Conservation (phyloP, 2,113 vertebrate genomes). For the Bubo scandiacus region DNA sequence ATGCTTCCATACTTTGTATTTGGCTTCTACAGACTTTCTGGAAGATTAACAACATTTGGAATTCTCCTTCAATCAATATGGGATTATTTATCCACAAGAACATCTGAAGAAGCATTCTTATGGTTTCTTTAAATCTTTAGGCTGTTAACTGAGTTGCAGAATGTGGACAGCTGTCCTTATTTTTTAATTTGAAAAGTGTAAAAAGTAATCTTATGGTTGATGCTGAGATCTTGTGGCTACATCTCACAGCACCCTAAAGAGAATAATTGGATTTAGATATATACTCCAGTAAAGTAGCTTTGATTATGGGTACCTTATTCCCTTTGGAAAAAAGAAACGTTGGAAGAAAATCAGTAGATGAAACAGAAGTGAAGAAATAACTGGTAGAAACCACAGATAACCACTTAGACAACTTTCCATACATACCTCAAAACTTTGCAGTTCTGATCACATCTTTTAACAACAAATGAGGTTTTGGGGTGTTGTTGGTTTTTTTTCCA, state of each 20-base stretch:
- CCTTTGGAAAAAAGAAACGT: not conserved
- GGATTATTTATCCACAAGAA: not conserved
- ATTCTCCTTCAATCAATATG: not conserved
- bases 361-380: not conserved
- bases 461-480: not conserved
- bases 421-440: not conserved
- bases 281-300: not conserved
- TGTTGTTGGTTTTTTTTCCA: not conserved
- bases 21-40: not conserved
- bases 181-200: not conserved
- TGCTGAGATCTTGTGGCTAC: not conserved
- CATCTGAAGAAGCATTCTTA: not conserved
- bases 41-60: not conserved
- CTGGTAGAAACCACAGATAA: not conserved
- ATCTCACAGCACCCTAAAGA: not conserved
- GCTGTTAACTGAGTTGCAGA: not conserved
- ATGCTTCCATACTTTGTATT: not conserved
- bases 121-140: not conserved
- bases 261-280: not conserved
- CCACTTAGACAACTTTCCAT: not conserved
- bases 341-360: not conserved
- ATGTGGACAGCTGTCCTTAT: not conserved
- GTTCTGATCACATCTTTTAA: not conserved
- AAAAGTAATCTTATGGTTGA: not conserved
- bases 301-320: not conserved